These are phyloP conservation scores for Eupithecia exiguata DNA, from an alignment of 2,888 invertebrate species.

Conservation along the genomic window DNA sequence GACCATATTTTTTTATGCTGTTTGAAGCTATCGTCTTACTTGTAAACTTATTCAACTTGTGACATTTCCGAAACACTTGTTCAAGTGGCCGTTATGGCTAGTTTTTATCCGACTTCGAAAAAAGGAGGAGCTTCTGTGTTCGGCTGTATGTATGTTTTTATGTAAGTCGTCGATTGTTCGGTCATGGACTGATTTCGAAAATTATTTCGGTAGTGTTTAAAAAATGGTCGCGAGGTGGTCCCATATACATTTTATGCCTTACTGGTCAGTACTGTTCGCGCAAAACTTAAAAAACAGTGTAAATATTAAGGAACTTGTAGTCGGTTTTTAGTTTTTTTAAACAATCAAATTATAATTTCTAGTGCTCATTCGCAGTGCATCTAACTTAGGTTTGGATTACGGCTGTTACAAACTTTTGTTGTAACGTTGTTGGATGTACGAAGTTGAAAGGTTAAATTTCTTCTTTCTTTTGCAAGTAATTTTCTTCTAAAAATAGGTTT, in stretches of 20 bases:
- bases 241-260: no score
- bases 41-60: background rate
- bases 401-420: constrained; percentile 30
- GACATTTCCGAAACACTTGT: background rate
- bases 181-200: no score
- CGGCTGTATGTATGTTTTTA: no score
- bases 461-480: constrained; percentile 16
- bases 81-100: background rate
- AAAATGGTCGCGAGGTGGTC: no score
- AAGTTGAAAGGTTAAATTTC: constrained; percentile 26
- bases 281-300: no score
- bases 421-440: constrained; percentile 34
- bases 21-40: background rate
- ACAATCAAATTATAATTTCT: background rate
- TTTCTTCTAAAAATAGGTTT: background rate
- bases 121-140: no score
- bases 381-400: constrained; percentile 21
- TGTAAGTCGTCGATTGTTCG: no score
- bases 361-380: constrained; percentile 27
- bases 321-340: no score
- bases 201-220: no score
- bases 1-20: background rate
- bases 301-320: no score
- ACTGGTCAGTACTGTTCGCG: no score
- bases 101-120: no score